Evolutionary conservation across 2,888 invertebrate genomes (phyloP).

Genomic region (Julus scanicus): DNA sequence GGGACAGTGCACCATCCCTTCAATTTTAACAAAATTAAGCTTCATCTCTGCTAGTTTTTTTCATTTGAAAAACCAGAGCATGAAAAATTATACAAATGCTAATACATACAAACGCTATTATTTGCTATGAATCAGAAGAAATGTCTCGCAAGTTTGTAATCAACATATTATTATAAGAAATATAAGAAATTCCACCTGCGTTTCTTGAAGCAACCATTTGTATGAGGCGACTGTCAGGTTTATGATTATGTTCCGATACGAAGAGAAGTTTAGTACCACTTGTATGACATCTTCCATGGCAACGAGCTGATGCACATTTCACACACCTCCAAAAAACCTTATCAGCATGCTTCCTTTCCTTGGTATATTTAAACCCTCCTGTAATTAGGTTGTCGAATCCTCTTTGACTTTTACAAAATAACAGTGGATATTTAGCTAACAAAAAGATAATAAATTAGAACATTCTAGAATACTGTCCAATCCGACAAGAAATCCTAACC

Average conservation of each 20-base stretch:
- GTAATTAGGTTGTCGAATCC: constrained; percentile 22
- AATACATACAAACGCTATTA: neutral
- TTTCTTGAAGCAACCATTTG: neutral
- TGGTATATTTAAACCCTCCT: constrained; percentile 25
- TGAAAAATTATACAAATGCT: neutral
- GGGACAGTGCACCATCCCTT: too few relatives aligned
- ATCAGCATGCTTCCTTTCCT: neutral
- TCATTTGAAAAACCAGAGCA: too few relatives aligned
- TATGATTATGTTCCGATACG: neutral
- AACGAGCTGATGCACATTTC: constrained; percentile 18
- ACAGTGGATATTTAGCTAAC: neutral
- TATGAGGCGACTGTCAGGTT: neutral
- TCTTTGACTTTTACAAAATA: constrained; percentile 34
- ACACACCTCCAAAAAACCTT: constrained; percentile 21
- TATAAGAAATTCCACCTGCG: neutral
- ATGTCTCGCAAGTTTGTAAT: neutral
- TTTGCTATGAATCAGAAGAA: neutral
- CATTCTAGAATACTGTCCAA: neutral
- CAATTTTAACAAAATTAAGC: too few relatives aligned
- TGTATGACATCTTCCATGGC: constrained; percentile 26
- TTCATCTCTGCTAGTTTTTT: too few relatives aligned
- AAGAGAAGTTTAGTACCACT: neutral
- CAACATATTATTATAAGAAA: neutral
- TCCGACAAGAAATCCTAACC: neutral
- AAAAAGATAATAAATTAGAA: neutral